Evolutionary conservation across 2,888 invertebrate genomes (phyloP).

Genomic region (Metopia argyrocephala): DNA sequence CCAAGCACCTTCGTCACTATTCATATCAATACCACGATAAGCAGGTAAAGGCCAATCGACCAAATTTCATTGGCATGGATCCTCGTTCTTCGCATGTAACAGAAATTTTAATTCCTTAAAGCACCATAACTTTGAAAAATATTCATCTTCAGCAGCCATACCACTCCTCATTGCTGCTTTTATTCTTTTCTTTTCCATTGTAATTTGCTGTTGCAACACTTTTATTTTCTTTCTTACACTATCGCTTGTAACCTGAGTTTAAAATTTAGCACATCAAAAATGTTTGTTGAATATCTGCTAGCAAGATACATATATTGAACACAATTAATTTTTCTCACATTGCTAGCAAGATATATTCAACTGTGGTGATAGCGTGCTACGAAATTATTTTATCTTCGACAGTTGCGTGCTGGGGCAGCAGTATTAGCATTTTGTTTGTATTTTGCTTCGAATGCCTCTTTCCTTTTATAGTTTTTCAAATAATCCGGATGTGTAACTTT

Average conservation of each 20-base stretch:
- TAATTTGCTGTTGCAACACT: conserved; percentile 24
- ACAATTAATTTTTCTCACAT: no score
- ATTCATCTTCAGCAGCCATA: conserved; percentile 13
- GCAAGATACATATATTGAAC: no score
- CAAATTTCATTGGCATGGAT: conserved; percentile 31
- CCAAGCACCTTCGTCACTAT: no score
- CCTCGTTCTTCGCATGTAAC: conserved; percentile 20
- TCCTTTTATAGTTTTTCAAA: background rate
- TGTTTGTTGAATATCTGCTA: no score
- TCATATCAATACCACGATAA: conserved; percentile 23
- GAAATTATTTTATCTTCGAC: no score
- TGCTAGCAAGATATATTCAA: no score
- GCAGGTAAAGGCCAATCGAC: conserved; percentile 18
- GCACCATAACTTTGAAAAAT: conserved; percentile 20
- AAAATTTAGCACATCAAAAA: no score
- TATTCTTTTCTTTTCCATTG: conserved; percentile 8
- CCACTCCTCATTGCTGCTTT: conserved; percentile 26
- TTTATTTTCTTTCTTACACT: conserved; percentile 27
- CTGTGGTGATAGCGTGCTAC: no score
- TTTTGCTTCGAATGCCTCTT: no score
- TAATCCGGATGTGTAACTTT: background rate
- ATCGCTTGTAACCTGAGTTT: no score
- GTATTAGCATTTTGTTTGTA: no score
- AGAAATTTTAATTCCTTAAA: conserved; percentile 27
- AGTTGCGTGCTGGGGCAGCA: no score